Evolutionary conservation across 2,888 invertebrate genomes (phyloP), one percentile per base, ranked within the genome.

Genomic region (Idaea straminata): DNA sequence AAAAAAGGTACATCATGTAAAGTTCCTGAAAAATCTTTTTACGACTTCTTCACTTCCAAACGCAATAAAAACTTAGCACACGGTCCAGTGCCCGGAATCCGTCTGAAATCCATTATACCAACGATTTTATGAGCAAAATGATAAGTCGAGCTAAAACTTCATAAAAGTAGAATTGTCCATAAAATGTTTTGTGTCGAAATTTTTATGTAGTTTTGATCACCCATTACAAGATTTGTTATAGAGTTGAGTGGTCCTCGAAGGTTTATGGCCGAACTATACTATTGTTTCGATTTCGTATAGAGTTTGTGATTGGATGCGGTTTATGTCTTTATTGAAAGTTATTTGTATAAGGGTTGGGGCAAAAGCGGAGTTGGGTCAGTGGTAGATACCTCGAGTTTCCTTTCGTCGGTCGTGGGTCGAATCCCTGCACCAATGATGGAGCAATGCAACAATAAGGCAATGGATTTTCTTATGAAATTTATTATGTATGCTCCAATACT

Each of bases 131-230:
- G 84, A 76, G 77, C 75, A 81, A 85, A 85, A 88, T 88, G 85
- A 88, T 88, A 87, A 88, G 84, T 85, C 82, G 81, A 77, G 80
- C 79, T 83, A 80, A 84, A 86, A 83, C 82, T 77, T 78, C 74
- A 86, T 87, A 85, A 87, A 88, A 82, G 76, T 76, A 77, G 78
- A 76, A 73, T 79, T 79, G 77, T 72, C 73, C 78, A 78, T 86
- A 85, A 85, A 82, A 75, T 85, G 78, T 82, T 84, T 84, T 81
- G 81, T 83, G 75, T 73, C 75, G 73, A 73, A 25, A 75, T 75
- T 76, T 81, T 84, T 83, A 85, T 72, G 75, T 70, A 61, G 69
- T 73, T 81, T 80, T 81, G 82, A 85, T 83, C 78, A 79, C 77
- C 77, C 75, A 78, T 80, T 75, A 79, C 67, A 74, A 72, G 69